Evolutionary conservation across 2,888 invertebrate species (phyloP).

Genomic region (Cephus runcator): DNA sequence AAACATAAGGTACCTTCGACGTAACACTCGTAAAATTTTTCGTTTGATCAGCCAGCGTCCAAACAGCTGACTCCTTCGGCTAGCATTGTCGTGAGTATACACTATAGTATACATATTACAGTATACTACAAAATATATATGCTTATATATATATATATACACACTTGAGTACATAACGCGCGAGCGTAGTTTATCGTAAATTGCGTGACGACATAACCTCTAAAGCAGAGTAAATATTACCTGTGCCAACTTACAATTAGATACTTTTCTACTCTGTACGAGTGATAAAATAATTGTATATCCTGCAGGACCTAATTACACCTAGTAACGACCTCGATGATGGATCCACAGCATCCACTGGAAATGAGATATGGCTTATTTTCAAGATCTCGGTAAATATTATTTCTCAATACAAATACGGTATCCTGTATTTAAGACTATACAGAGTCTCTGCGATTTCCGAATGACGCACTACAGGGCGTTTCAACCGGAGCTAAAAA

Average conservation of each 20-base stretch:
- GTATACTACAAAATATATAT: neutral
- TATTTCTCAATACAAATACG: neutral
- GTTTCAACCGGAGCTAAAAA: neutral
- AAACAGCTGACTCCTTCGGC: neutral
- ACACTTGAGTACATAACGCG: neutral
- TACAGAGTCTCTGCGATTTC: neutral
- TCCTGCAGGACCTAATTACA: neutral
- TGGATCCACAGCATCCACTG: neutral
- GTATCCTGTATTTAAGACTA: neutral
- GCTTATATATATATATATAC: no score
- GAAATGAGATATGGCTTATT: neutral
- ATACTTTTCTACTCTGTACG: neutral
- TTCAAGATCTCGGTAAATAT: neutral
- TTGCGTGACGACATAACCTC: neutral
- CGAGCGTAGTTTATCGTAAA: neutral
- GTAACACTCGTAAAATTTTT: neutral
- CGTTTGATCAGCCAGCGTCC: neutral
- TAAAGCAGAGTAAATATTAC: neutral
- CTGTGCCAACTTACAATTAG: neutral
- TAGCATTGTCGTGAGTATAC: neutral
- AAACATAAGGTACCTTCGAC: slow-evolving; percentile 2
- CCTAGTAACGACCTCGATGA: neutral
- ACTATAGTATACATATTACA: neutral
- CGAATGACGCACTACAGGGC: no score
- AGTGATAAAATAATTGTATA: neutral